phyloP scores from a whole-genome alignment of 2,797 vertebrate genomes.

The Leptatherina wallacei region DNA sequence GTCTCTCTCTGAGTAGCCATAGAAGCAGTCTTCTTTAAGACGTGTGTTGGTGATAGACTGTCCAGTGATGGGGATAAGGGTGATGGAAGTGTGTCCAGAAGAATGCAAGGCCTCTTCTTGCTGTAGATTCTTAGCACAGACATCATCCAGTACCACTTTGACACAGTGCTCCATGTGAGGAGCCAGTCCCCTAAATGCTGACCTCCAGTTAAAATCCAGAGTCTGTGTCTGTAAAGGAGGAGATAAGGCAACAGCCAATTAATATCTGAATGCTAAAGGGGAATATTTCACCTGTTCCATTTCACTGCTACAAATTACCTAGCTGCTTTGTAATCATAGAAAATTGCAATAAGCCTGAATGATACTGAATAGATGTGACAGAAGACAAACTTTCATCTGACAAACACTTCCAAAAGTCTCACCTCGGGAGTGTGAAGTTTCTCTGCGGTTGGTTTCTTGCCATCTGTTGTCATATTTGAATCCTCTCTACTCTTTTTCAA shows the following conservation, averaged over 20 bases:
- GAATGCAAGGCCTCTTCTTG: constrained; percentile 84
- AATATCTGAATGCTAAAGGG: constrained; percentile 12
- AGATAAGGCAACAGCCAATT: constrained; percentile 35
- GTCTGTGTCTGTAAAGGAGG: constrained; percentile 79
- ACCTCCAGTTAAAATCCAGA: constrained; percentile 92
- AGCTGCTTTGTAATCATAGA: background rate
- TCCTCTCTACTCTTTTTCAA: constrained; percentile 75
- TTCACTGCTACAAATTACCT: background rate
- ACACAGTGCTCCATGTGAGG: constrained; percentile 88
- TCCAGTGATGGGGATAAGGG: constrained; percentile 69
- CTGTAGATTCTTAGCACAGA: constrained; percentile 87
- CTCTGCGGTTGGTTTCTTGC: constrained; percentile 59
- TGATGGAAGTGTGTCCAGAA: constrained; percentile 71
- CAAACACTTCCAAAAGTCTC: constrained; percentile 24
- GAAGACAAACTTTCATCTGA: constrained; percentile 11
- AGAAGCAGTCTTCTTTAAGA: constrained; percentile 74
- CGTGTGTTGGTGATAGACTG: constrained; percentile 65
- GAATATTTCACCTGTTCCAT: constrained; percentile 1
- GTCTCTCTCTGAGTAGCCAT: constrained; percentile 79
- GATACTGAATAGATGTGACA: constrained; percentile 12
- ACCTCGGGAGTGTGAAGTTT: constrained; percentile 73
- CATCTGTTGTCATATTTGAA: constrained; percentile 49
- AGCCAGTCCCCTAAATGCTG: constrained; percentile 86
- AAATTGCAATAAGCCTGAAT: constrained; percentile 15
- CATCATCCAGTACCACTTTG: constrained; percentile 87